Evolutionary conservation across 2,888 invertebrate genomes (phyloP), one percentile per base, ranked within the genome.

Genomic region (Drosophila bunnanda): DNA sequence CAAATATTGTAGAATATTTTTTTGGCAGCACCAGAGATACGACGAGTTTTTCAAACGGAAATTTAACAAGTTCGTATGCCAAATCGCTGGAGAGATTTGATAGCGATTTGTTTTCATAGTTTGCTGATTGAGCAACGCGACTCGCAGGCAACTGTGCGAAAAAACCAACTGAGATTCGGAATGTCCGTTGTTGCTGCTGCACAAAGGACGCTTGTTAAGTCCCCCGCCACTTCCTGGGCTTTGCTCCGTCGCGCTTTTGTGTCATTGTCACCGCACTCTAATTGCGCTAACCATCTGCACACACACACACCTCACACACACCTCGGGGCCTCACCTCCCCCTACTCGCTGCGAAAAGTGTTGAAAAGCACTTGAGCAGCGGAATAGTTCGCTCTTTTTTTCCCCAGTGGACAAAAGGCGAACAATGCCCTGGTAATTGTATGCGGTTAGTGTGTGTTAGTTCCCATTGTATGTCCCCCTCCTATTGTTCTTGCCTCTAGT

Each of bases 221-320:
- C 57, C 57, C 36, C 62, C 52, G 64, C 41, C 68, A 72, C 61
- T 79, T 82, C 77, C 85, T 70, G 73, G 55, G 34, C 55, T 38
- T 60, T 55, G 88, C 82, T 79, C 74, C 71, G 74, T 74, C 80
- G 83, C 86, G 86, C 78, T 88, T 88, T 86, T 86, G 88, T 86
- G 85, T 88, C 86, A 85, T 82, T 85, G 86, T 82, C 89, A 77
- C 77, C 89, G 84, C 73, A 72, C 76, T 79, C 84, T 88, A 88
- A 88, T 87, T 87, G 89, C 87, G 77, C 79, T 70, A 86, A 83
- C 84, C 80, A 55, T 81, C 81, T 72, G 65, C 62, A 66, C 62
- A 61, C 69, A 10, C 48, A 61, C 69, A 9, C 44, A 41, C 13
- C 48, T 25, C 25, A 15, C 34, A 28, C 38, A 15, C 22, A n/a